Evolutionary conservation across 2,888 invertebrate species (phyloP), one percentile per base, ranked within the genome.

Genomic region (Hartigia nigra): DNA sequence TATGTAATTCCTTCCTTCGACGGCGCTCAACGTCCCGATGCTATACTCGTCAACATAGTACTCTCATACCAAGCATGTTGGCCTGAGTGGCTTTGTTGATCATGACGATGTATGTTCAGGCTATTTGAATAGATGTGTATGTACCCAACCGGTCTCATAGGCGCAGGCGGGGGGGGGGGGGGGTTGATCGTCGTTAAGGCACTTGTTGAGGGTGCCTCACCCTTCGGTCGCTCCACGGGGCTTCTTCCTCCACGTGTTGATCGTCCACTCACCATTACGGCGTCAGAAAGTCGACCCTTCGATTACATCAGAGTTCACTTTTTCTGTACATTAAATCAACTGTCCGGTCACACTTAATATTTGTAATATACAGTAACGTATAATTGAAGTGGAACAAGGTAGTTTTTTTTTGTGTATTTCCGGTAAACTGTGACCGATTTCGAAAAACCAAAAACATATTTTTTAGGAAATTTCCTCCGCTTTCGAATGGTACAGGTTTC

Each of bases 161-260:
- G 14, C 72, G 31, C 12, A 31, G 3, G 9, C 0, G 12, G 72
- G 32, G 2, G 69, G 31, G 31, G 31, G 23, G 12, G 4, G 31
- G 72, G 72, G 31, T 9, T 72, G 72, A 72, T 72, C 12, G 31
- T 72, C 72, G 72, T 31, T 72, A 72, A 72, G 72, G 31, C 31
- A 72, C 72, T 72, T 72, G 72, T 72, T 72, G 72, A 72, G 72
- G 72, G 34, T 31, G 72, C 12, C 72, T 72, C 72, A 34, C 72
- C 31, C 31, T 72, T 32, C 31, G 72, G 31, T 72, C 32, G 1
- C 31, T 72, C 72, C 2, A 55, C 23, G 55, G 55, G 55, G 55
- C 23, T 55, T 55, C 55, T 55, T 55, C 55, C 23, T 55, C 55
- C 55, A 55, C 55, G 55, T 34, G 72, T 34, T 72, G 72, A 72